Conservation (phyloP, 2,797 vertebrate species). For the Peromyscus melanophrys region DNA sequence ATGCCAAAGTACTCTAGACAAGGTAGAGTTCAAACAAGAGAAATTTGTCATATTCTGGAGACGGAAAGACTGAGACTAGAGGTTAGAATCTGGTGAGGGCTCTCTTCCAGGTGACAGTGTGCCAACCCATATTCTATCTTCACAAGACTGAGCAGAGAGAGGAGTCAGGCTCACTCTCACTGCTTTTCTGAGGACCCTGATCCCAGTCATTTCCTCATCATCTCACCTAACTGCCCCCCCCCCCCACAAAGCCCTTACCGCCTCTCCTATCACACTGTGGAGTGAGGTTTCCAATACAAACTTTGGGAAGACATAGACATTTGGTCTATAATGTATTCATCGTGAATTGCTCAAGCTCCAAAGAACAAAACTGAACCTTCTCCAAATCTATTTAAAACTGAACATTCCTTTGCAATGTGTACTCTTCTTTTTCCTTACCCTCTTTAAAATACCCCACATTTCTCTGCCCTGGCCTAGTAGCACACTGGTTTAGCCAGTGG, state of each 20-base stretch:
- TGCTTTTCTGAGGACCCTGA: neutral
- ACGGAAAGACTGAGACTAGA: neutral
- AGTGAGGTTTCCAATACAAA: neutral
- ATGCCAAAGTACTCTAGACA: neutral
- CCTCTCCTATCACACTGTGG: too few species aligned
- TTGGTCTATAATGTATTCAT: neutral
- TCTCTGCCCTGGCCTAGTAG: neutral
- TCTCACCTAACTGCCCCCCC: too few species aligned
- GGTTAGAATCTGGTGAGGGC: neutral
- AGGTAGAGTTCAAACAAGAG: too few species aligned
- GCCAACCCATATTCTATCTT: neutral
- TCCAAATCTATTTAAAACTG: conserved; percentile 1
- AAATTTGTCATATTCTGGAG: neutral
- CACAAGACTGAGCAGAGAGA: neutral
- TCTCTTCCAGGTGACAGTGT: neutral
- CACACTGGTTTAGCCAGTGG: rapidly evolving
- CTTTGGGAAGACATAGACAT: neutral
- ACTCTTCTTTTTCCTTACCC: neutral
- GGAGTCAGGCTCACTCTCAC: neutral
- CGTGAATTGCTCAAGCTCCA: neutral
- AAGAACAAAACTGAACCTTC: neutral
- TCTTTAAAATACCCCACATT: neutral
- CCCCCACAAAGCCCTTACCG: neutral
- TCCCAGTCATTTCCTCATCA: too few species aligned
- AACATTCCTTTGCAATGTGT: neutral